Conservation (phyloP, 1,140 invertebrate genomes). For the Cecropterus lyciades region DNA sequence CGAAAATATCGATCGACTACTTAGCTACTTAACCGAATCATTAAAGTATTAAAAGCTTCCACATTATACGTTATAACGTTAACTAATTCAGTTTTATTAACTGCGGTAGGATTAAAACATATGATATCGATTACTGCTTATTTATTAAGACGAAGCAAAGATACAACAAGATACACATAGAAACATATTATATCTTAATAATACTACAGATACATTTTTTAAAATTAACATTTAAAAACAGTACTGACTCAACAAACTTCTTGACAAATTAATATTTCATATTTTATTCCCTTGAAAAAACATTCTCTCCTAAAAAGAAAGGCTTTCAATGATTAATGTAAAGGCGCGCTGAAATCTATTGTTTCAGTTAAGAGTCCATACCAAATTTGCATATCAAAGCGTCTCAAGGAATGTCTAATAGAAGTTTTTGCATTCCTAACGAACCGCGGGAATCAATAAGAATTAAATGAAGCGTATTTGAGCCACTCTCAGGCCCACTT, state of each 20-base stretch:
- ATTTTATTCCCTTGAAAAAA: slow-evolving; percentile 29
- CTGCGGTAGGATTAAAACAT: background rate
- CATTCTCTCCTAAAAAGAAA: slow-evolving; percentile 33
- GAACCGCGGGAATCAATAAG: slow-evolving; percentile 68
- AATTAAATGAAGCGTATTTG: slow-evolving; percentile 61
- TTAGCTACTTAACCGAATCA: background rate
- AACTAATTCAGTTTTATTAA: background rate
- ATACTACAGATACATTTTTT: too few species aligned
- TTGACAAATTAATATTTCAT: slow-evolving; percentile 33
- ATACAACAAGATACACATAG: too few species aligned
- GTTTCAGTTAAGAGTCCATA: slow-evolving; percentile 62
- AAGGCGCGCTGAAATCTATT: slow-evolving; percentile 61
- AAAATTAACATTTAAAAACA: background rate
- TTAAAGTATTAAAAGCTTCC: background rate
- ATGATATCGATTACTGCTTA: too few species aligned
- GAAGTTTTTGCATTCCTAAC: slow-evolving; percentile 75
- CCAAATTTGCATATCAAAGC: slow-evolving; percentile 72
- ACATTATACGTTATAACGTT: background rate
- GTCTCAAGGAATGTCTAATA: slow-evolving; percentile 63
- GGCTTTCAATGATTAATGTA: slow-evolving; percentile 54
- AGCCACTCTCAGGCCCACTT: slow-evolving; percentile 36
- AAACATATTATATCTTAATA: too few species aligned
- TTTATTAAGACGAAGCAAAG: too few species aligned
- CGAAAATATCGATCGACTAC: background rate
- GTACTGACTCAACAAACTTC: slow-evolving; percentile 11